Conservation (phyloP, 2,797 vertebrate species). For the Anas acuta region DNA sequence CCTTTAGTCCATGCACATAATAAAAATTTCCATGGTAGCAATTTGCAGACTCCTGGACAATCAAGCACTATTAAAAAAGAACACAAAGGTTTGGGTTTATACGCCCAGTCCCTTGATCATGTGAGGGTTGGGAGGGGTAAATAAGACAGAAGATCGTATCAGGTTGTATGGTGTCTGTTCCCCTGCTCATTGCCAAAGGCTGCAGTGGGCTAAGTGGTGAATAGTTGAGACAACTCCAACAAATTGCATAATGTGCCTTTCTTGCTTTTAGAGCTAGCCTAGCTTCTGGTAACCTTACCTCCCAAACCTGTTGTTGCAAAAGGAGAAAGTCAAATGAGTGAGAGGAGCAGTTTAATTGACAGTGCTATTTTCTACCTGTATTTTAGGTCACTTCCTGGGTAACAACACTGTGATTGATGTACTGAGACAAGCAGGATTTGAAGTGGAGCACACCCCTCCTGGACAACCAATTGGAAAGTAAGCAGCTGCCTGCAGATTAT, state of each 20-base stretch:
- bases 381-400: constrained; percentile 96
- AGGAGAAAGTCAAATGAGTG: constrained; percentile 11
- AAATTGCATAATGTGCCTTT: neutral
- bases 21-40: neutral
- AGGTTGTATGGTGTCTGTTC: neutral
- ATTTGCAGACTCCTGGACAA: neutral
- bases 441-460: constrained; percentile 89
- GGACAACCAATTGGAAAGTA: constrained; percentile 87
- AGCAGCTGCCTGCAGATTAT: constrained; percentile 73
- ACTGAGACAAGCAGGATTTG: constrained; percentile 91
- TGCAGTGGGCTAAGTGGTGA: neutral
- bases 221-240: neutral
- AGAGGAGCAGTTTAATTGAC: constrained; percentile 54
- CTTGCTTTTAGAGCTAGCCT: neutral
- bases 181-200: neutral
- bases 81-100: neutral
- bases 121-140: neutral
- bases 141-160: neutral
- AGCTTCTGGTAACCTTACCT: neutral
- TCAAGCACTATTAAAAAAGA: neutral
- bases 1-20: neutral
- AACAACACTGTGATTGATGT: constrained; percentile 97
- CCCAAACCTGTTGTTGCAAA: neutral
- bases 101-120: neutral
- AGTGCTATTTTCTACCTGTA: constrained; percentile 63